A percentile compares a stretch with the other conserved stretches of the same genome.
Conservation (phyloP, 2,113 vertebrate genomes). For the Hippocampus abdominalis region DNA sequence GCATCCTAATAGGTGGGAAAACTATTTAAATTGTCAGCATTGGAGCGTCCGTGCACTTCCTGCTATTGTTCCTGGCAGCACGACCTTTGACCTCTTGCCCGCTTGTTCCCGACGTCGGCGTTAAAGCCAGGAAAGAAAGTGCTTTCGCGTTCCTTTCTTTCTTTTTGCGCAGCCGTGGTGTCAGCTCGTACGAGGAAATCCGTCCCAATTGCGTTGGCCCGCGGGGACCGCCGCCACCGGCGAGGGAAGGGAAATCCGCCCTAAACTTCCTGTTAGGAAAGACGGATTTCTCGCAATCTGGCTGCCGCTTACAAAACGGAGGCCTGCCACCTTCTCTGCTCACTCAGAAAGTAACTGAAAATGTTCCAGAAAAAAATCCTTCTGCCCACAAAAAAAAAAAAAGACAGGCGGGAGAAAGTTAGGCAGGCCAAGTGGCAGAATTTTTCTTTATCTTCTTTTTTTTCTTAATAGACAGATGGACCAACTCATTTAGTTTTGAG, state of each 20-base stretch:
- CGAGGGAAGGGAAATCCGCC: conserved; percentile 22
- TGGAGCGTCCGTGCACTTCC: conserved; percentile 27
- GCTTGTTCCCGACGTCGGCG: conserved; percentile 6
- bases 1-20: background rate
- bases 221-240: background rate
- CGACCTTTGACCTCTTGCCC: conserved; percentile 32
- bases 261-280: conserved; percentile 38
- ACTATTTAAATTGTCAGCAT: background rate
- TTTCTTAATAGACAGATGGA: too few relatives aligned
- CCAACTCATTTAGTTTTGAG: too few relatives aligned
- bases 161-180: conserved; percentile 6
- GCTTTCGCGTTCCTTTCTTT: conserved; percentile 30
- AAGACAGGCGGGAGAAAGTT: too few relatives aligned
- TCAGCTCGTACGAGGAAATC: conserved; percentile 53
- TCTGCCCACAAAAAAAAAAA: too few relatives aligned
- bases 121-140: conserved; percentile 35
- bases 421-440: too few relatives aligned
- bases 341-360: background rate
- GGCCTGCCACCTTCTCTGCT: background rate
- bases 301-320: background rate
- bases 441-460: too few relatives aligned
- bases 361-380: background rate
- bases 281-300: conserved; percentile 24
- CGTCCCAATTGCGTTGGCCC: conserved; percentile 2
- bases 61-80: conserved; percentile 44